These are phyloP conservation scores for Myrmecophaga tridactyla DNA, from an alignment of 2,113 vertebrate genomes.

Conservation along the genomic window DNA sequence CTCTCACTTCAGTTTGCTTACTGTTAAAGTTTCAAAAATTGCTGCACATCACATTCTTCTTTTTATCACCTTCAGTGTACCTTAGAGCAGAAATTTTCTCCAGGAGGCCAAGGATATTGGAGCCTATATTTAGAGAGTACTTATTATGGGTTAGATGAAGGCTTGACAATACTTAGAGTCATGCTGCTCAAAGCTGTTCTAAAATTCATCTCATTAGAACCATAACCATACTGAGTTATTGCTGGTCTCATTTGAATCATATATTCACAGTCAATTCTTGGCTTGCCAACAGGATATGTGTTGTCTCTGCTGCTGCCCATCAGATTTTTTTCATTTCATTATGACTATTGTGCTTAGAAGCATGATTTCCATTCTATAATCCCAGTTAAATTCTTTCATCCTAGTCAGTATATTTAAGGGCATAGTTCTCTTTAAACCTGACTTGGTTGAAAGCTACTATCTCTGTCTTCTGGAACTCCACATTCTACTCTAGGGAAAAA, in stretches of 20 bases:
- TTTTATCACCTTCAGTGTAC: not conserved
- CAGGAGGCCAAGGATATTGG: not conserved
- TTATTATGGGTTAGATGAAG: not conserved
- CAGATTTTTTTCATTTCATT: conserved; percentile 45
- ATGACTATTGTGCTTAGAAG: not conserved
- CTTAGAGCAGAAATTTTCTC: not conserved
- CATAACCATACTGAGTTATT: conserved; percentile 54
- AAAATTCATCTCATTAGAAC: conserved; percentile 3
- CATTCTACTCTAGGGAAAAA: conserved; percentile 44
- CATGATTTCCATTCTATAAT: conserved; percentile 8
- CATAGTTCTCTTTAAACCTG: conserved; percentile 31
- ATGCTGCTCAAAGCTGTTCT: not conserved
- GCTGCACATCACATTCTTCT: not conserved
- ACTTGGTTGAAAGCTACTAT: conserved; percentile 9
- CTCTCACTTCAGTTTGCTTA: not conserved
- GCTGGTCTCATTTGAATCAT: conserved; percentile 9
- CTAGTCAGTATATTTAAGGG: not conserved
- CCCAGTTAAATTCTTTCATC: conserved; percentile 42
- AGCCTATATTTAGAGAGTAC: not conserved
- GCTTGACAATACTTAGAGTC: not conserved
- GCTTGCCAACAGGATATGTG: conserved; percentile 38
- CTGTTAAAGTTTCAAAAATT: conserved; percentile 17
- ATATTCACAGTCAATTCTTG: conserved; percentile 37
- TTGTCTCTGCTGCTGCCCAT: conserved; percentile 24
- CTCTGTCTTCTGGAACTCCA: not conserved